Conservation (phyloP, 1,140 invertebrate species). For the Bacillus rossius region DNA sequence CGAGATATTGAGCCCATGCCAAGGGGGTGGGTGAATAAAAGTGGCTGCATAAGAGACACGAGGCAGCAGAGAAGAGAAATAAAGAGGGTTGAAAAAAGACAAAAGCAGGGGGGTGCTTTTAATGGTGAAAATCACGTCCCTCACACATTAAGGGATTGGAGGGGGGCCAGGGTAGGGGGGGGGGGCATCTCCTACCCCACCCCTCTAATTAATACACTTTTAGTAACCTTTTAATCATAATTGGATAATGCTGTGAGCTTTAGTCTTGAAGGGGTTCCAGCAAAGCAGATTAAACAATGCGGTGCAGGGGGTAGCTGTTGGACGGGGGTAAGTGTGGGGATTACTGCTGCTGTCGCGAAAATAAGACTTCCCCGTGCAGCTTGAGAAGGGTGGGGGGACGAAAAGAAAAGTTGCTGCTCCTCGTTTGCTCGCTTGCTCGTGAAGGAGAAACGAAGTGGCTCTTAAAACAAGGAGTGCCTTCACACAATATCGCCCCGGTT, state of each 20-base stretch:
- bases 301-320: no score
- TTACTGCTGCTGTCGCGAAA: no score
- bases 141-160: slow-evolving; percentile 5
- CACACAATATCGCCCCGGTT: no score
- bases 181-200: not conserved
- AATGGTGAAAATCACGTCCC: slow-evolving; percentile 14
- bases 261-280: not conserved
- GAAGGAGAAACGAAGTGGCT: no score
- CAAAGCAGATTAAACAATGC: no score
- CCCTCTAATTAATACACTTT: slow-evolving; percentile 19
- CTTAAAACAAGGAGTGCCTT: no score
- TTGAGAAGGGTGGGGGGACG: no score
- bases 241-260: slow-evolving; percentile 18
- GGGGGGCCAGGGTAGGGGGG: not conserved
- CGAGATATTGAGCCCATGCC: slow-evolving; percentile 8
- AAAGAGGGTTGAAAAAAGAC: not conserved
- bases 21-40: not conserved
- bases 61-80: not conserved
- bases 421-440: no score
- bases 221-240: slow-evolving; percentile 22
- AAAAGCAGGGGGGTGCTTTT: slow-evolving; percentile 4
- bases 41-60: slow-evolving; percentile 2
- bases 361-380: no score
- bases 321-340: no score
- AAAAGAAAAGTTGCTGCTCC: no score